Percentiles rank a stretch among this genome's conserved stretches.
These are phyloP conservation scores for Phycodurus eques DNA, from an alignment of 2,113 vertebrate genomes.

Conservation along the genomic window DNA sequence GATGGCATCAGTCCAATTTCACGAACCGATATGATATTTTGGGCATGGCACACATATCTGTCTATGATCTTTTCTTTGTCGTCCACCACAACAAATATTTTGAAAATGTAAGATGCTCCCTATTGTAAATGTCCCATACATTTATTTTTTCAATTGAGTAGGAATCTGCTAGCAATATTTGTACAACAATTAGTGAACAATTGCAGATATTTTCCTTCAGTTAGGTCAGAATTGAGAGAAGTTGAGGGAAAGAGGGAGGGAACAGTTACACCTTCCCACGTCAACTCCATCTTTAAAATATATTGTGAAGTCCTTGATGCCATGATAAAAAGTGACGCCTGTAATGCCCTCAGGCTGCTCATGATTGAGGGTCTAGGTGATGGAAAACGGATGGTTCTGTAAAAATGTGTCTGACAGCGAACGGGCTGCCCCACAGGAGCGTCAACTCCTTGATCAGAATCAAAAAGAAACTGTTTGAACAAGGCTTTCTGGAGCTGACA, in stretches of 20 bases:
- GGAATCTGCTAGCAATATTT: too few species aligned
- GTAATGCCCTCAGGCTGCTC: conserved; percentile 34
- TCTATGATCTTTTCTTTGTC: neutral
- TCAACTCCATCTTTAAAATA: conserved; percentile 25
- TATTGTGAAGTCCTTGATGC: conserved; percentile 52
- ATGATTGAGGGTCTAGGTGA: conserved; percentile 46
- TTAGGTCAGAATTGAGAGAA: neutral
- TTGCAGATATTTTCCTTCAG: neutral
- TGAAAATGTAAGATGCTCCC: neutral
- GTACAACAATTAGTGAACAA: neutral
- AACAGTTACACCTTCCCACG: conserved; percentile 20
- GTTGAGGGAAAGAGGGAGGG: conserved; percentile 13
- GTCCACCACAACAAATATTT: neutral
- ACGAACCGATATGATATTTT: neutral
- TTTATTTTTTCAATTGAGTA: neutral
- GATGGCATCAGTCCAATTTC: neutral
- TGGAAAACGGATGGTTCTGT: conserved; percentile 52
- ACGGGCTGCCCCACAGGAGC: conserved; percentile 8
- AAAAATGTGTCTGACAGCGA: conserved; percentile 33
- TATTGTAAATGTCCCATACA: neutral
- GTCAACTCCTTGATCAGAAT: conserved; percentile 23
- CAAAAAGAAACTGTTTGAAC: conserved; percentile 15
- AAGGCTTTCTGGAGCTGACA: conserved; percentile 2
- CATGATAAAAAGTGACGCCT: conserved; percentile 58
- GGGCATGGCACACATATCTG: neutral